These are phyloP conservation scores for Drosophila fulvimacula DNA, from an alignment of 2,888 invertebrate species.

Conservation along the genomic window DNA sequence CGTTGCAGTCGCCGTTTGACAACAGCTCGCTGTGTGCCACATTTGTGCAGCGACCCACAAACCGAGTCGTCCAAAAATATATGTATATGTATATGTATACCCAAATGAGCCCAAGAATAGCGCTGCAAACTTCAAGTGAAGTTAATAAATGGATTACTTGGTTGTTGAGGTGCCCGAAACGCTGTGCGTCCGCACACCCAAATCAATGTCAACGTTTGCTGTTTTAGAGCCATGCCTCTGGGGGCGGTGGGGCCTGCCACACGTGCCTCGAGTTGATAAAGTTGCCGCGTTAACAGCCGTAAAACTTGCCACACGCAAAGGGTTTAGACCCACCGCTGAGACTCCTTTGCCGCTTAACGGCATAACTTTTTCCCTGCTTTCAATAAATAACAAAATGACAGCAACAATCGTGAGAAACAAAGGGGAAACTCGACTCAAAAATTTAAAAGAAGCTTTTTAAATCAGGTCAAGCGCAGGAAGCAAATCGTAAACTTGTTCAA, in stretches of 20 bases:
- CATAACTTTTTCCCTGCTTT: slow-evolving; percentile 52
- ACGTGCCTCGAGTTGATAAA: slow-evolving; percentile 69
- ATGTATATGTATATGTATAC: slow-evolving; percentile 8
- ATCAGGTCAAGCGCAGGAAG: background rate
- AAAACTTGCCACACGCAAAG: slow-evolving; percentile 67
- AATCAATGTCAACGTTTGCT: slow-evolving; percentile 73
- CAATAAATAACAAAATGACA: slow-evolving; percentile 71
- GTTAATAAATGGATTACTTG: slow-evolving; percentile 77
- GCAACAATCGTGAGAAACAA: slow-evolving; percentile 22
- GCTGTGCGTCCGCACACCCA: slow-evolving; percentile 54
- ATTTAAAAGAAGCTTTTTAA: slow-evolving; percentile 1
- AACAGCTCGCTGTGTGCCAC: slow-evolving; percentile 39
- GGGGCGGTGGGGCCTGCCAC: slow-evolving; percentile 26
- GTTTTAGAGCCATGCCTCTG: slow-evolving; percentile 11
- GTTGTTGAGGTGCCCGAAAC: slow-evolving; percentile 18
- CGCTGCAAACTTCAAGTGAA: slow-evolving; percentile 66
- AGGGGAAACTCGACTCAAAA: background rate
- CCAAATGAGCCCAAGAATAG: slow-evolving; percentile 45
- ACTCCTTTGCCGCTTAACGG: slow-evolving; percentile 35
- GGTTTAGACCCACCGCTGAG: slow-evolving; percentile 65
- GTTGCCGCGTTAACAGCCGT: slow-evolving; percentile 75
- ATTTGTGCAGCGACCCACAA: slow-evolving; percentile 51
- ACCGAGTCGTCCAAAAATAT: slow-evolving; percentile 28
- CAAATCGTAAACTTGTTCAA: background rate
- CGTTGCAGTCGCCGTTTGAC: slow-evolving; percentile 26